Conservation (phyloP, 2,797 vertebrate species). For the Sebastiscus tertius region DNA sequence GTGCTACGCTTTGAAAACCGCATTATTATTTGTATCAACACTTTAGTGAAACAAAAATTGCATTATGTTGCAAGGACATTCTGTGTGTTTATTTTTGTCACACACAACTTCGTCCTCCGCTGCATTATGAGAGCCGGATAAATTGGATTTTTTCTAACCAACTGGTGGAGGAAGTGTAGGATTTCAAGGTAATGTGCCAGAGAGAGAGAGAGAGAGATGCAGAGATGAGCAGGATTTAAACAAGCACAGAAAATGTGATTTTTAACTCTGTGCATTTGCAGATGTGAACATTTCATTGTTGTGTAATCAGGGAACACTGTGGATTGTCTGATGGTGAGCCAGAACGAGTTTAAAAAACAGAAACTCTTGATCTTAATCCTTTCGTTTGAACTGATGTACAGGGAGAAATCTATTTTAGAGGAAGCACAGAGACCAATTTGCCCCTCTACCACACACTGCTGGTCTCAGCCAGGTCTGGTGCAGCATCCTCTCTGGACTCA, state of each 20-base stretch:
- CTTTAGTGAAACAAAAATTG: slow-evolving; percentile 5
- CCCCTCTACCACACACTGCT: slow-evolving; percentile 5
- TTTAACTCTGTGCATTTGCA: neutral
- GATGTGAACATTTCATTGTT: neutral
- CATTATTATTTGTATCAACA: slow-evolving; percentile 38
- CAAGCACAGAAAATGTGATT: neutral
- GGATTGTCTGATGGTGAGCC: neutral
- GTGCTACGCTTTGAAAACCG: slow-evolving; percentile 22
- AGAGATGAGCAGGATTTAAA: slow-evolving; percentile 15
- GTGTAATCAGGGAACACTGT: neutral
- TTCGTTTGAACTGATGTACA: neutral
- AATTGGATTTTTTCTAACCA: slow-evolving; percentile 18
- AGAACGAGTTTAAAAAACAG: neutral
- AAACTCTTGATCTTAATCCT: neutral
- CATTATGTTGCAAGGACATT: slow-evolving; percentile 8
- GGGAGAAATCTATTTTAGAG: neutral
- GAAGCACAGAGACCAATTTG: slow-evolving; percentile 12
- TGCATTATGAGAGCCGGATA: slow-evolving; percentile 6
- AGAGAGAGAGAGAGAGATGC: neutral
- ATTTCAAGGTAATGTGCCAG: slow-evolving; percentile 19
- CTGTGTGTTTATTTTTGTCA: slow-evolving; percentile 27
- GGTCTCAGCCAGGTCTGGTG: slow-evolving; percentile 20
- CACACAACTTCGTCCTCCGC: slow-evolving; percentile 4
- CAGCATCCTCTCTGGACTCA: slow-evolving; percentile 18
- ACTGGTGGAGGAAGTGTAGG: neutral